Evolutionary conservation across 1,140 invertebrate genomes (phyloP).

Genomic region (Chionoecetes opilio): DNA sequence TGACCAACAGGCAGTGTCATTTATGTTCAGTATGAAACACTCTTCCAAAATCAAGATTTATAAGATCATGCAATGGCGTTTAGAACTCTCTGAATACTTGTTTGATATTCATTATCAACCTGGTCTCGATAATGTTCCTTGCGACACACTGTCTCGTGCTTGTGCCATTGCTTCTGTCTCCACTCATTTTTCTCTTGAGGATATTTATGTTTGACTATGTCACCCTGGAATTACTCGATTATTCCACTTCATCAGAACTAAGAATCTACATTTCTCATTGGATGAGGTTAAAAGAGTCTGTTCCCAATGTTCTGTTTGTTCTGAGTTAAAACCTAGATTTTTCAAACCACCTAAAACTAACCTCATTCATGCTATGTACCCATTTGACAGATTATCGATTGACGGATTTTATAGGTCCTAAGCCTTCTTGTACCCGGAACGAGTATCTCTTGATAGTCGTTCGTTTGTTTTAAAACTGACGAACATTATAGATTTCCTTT

Average conservation of each 20-base stretch:
- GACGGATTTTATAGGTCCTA: too few species aligned
- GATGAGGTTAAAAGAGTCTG: neutral
- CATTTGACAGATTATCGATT: too few species aligned
- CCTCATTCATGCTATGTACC: too few species aligned
- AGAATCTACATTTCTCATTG: too few species aligned
- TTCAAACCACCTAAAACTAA: neutral
- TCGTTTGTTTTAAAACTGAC: too few species aligned
- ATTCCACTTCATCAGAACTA: too few species aligned
- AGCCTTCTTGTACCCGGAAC: neutral
- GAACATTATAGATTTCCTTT: neutral
- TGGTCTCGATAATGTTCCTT: neutral
- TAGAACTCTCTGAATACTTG: conserved; percentile 32
- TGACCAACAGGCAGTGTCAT: too few species aligned
- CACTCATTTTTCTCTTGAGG: neutral
- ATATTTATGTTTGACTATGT: neutral
- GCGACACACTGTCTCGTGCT: neutral
- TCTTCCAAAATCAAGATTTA: conserved; percentile 40
- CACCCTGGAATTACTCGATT: neutral
- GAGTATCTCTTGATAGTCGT: neutral
- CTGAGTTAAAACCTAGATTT: neutral
- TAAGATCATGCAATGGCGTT: conserved; percentile 1
- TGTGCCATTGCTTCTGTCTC: neutral
- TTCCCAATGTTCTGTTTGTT: neutral
- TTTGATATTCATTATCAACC: conserved; percentile 33
- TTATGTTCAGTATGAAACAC: neutral